phyloP scores from a whole-genome alignment of 2,797 vertebrate species.

The Iguana delicatissima region DNA sequence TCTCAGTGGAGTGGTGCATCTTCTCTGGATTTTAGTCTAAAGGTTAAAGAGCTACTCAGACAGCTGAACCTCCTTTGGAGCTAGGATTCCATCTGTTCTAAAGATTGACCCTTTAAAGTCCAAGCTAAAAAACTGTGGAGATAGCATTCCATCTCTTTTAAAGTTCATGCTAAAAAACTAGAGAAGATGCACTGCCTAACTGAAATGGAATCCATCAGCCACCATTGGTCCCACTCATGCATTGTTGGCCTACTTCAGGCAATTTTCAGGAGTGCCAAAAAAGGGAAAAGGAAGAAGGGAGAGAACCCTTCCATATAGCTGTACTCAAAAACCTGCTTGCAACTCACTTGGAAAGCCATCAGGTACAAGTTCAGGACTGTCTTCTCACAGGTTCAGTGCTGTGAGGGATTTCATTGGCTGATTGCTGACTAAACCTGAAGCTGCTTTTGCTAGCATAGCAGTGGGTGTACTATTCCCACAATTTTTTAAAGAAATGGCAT shows the following conservation, averaged over 20 bases:
- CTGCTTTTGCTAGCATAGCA: neutral
- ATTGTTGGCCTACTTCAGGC: neutral
- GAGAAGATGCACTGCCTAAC: too few species aligned
- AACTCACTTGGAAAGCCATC: neutral
- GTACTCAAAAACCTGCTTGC: neutral
- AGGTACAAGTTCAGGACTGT: neutral
- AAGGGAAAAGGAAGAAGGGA: neutral
- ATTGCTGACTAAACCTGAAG: neutral
- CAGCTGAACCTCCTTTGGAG: too few species aligned
- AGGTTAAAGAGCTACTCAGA: too few species aligned
- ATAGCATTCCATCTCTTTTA: too few species aligned
- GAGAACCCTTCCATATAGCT: neutral
- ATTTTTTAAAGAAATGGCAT: neutral
- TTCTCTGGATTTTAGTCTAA: too few species aligned
- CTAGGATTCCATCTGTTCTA: too few species aligned
- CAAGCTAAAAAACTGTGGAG: too few species aligned
- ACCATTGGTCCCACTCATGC: too few species aligned
- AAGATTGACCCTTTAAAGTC: too few species aligned
- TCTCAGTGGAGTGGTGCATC: too few species aligned
- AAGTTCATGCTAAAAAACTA: too few species aligned
- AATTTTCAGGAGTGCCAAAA: neutral
- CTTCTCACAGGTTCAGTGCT: neutral
- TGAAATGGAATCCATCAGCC: too few species aligned
- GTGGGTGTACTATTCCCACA: neutral
- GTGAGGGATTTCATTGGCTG: neutral